Evolutionary conservation across 2,888 invertebrate genomes (phyloP).

Genomic region (Pasiphila rectangulata): DNA sequence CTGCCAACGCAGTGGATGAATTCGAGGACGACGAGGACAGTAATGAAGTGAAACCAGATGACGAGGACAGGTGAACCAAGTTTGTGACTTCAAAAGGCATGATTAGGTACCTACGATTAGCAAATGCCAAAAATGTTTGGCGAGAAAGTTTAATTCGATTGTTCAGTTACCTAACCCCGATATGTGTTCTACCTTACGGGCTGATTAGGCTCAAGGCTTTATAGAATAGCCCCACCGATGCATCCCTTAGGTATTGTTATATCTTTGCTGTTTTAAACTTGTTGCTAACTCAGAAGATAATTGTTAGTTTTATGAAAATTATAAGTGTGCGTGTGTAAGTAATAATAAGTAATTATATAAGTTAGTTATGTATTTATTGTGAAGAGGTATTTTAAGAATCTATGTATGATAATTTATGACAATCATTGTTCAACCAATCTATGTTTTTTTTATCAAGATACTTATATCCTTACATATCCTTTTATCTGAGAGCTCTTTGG

Average conservation of each 20-base stretch:
- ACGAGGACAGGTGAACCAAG: conserved; percentile 49
- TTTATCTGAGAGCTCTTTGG: too few species aligned
- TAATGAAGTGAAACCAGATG: conserved; percentile 40
- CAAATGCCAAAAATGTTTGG: conserved; percentile 54
- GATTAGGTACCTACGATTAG: conserved; percentile 32
- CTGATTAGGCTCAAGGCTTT: background rate
- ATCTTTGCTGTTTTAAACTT: background rate
- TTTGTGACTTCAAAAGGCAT: background rate
- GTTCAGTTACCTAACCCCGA: conserved; percentile 6
- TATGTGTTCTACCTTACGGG: background rate
- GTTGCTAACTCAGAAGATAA: background rate
- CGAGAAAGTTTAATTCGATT: conserved; percentile 29
- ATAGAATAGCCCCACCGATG: conserved; percentile 8
- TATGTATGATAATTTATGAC: background rate
- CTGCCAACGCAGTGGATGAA: conserved; percentile 50
- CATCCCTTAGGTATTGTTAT: background rate
- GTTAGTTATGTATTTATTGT: conserved; percentile 14
- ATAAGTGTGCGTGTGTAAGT: too few species aligned
- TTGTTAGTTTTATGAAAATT: background rate
- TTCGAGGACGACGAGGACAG: conserved; percentile 53
- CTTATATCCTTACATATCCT: too few species aligned
- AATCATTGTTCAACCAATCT: too few species aligned
- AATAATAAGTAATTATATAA: too few species aligned
- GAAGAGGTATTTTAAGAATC: conserved; percentile 6
- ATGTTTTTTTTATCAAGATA: too few species aligned